These are phyloP conservation scores for Drosophila nigromelanica DNA, from an alignment of 1,140 invertebrate genomes.

Conservation along the genomic window DNA sequence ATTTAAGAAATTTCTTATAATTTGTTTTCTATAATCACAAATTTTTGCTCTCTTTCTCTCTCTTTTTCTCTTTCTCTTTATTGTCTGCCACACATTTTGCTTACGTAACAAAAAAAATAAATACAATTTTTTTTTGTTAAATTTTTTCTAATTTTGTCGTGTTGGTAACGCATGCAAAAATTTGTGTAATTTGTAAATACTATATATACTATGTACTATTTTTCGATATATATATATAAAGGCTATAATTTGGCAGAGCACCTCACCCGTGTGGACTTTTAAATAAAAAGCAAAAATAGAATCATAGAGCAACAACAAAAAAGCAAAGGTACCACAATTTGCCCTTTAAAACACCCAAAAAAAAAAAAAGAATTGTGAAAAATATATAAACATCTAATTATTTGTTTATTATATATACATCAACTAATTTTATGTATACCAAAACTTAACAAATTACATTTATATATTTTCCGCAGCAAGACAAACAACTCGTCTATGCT, in stretches of 20 bases:
- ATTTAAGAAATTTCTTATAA: constrained; percentile 43
- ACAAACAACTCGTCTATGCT: constrained; percentile 86
- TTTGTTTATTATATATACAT: neutral
- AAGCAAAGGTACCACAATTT: constrained; percentile 57
- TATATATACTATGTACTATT: constrained; percentile 41
- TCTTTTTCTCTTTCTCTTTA: constrained; percentile 24
- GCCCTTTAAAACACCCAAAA: constrained; percentile 26
- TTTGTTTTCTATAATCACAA: constrained; percentile 38
- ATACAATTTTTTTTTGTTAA: constrained; percentile 2
- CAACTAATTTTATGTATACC: neutral
- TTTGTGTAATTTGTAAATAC: constrained; percentile 41
- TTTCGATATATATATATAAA: constrained; percentile 55
- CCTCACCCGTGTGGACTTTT: constrained; percentile 81
- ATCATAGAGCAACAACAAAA: constrained; percentile 15
- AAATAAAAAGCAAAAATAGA: constrained; percentile 55
- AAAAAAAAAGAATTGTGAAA: neutral
- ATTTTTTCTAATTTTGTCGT: constrained; percentile 34
- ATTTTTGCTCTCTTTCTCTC: constrained; percentile 52
- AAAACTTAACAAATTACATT: neutral
- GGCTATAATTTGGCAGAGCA: constrained; percentile 81
- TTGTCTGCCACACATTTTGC: constrained; percentile 22
- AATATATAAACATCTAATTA: neutral
- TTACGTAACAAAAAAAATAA: constrained; percentile 6
- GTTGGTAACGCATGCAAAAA: constrained; percentile 47
- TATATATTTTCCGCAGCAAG: constrained; percentile 53